Evolutionary conservation across 2,797 vertebrate species (phyloP).

Genomic region (Acomys russatus): DNA sequence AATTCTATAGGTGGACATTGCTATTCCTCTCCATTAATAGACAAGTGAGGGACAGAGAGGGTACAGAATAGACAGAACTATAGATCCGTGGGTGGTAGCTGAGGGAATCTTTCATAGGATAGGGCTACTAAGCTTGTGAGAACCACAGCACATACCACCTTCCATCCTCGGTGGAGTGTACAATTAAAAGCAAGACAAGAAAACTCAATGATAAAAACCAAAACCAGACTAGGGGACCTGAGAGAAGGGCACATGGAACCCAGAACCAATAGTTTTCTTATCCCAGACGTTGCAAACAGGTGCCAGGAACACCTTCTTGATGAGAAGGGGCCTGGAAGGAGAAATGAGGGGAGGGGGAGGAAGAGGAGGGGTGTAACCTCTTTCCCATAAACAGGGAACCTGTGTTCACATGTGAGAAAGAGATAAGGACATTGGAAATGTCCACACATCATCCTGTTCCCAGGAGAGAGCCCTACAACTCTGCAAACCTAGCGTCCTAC

Average conservation of each 20-base stretch:
- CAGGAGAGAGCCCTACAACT: not conserved
- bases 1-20: not conserved
- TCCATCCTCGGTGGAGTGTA: not conserved
- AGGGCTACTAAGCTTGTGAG: not conserved
- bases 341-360: too few species aligned
- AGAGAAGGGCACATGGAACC: not conserved
- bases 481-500: slow-evolving; percentile 49
- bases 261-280: not conserved
- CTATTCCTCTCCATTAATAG: not conserved
- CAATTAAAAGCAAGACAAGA: not conserved
- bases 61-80: not conserved
- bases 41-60: not conserved
- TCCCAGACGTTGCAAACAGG: not conserved
- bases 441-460: not conserved
- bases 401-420: not conserved
- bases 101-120: not conserved
- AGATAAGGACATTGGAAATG: not conserved
- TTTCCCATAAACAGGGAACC: not conserved
- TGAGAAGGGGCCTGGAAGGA: not conserved
- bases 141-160: too few species aligned
- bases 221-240: not conserved
- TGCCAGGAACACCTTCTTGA: not conserved
- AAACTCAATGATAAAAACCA: not conserved
- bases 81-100: not conserved
- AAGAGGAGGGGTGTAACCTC: not conserved